These are phyloP conservation scores for Enoplosus armatus DNA, from an alignment of 2,797 vertebrate genomes.

Conservation along the genomic window DNA sequence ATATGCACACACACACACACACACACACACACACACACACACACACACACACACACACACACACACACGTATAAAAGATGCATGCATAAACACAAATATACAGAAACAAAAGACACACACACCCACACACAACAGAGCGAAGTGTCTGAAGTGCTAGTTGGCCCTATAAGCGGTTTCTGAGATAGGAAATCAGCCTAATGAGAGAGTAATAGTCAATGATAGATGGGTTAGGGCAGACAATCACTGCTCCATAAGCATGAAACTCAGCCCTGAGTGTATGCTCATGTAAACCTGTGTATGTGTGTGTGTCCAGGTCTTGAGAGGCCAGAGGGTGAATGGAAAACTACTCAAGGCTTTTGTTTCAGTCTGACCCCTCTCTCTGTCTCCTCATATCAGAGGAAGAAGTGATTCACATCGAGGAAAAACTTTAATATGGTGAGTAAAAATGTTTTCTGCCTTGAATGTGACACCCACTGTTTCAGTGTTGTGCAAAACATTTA, in stretches of 20 bases:
- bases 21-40: conserved; percentile 13
- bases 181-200: conserved; percentile 84
- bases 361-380: conserved; percentile 46
- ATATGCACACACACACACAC: conserved; percentile 36
- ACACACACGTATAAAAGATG: conserved; percentile 52
- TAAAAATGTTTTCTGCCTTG: too few species aligned
- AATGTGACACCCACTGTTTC: neutral
- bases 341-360: conserved; percentile 63
- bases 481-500: neutral
- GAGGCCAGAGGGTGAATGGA: conserved; percentile 80
- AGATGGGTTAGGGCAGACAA: conserved; percentile 88
- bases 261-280: conserved; percentile 67
- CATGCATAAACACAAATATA: conserved; percentile 70
- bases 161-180: conserved; percentile 80
- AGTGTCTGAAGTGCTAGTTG: conserved; percentile 78
- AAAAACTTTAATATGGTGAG: conserved; percentile 8
- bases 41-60: conserved; percentile 36
- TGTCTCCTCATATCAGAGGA: conserved; percentile 12
- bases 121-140: conserved; percentile 58
- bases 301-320: conserved; percentile 63
- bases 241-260: conserved; percentile 83
- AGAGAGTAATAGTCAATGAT: conserved; percentile 86
- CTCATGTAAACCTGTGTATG: conserved; percentile 67
- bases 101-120: conserved; percentile 59
- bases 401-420: conserved; percentile 1